phyloP scores from a whole-genome alignment of 30 jellyfish, hydroid and myxozoan genomes.

The Catostylus mosaicus region DNA sequence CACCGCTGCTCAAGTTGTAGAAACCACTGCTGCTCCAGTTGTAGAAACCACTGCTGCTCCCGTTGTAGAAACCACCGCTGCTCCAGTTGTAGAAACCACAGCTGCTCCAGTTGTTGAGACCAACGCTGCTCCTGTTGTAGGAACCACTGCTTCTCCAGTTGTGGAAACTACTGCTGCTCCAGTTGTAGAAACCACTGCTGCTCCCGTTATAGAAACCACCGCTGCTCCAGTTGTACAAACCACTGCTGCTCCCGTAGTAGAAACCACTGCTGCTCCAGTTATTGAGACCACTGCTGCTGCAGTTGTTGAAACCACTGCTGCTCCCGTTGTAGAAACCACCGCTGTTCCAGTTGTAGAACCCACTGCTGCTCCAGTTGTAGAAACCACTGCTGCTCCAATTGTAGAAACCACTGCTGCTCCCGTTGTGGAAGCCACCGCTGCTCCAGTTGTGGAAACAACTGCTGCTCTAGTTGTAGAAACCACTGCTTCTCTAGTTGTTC shows the following conservation, averaged over 20 bases:
- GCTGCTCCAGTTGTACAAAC: conserved; percentile 13
- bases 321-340: no score
- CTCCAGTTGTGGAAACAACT: no score
- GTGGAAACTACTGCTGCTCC: conserved; percentile 15
- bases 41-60: conserved; percentile 42
- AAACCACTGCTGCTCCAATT: no score
- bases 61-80: conserved; percentile 30
- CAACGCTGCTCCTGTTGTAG: neutral
- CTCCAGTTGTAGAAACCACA: conserved; percentile 38
- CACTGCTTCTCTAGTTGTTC: no score
- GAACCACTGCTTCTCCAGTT: conserved; percentile 37
- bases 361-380: no score
- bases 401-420: no score
- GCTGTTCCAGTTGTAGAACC: no score
- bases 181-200: conserved; percentile 9
- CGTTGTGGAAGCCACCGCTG: no score
- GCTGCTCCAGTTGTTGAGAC: conserved; percentile 18
- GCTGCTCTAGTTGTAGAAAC: no score
- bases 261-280: conserved; percentile 10
- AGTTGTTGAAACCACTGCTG: no score
- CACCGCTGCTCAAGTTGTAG: conserved; percentile 26
- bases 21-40: conserved; percentile 34
- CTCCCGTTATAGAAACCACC: neutral
- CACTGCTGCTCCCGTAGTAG: conserved; percentile 39
- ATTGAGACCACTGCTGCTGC: conserved; percentile 21